These are phyloP conservation scores for Moxostoma hubbsi DNA, from an alignment of 2,797 vertebrate species.

Conservation along the genomic window DNA sequence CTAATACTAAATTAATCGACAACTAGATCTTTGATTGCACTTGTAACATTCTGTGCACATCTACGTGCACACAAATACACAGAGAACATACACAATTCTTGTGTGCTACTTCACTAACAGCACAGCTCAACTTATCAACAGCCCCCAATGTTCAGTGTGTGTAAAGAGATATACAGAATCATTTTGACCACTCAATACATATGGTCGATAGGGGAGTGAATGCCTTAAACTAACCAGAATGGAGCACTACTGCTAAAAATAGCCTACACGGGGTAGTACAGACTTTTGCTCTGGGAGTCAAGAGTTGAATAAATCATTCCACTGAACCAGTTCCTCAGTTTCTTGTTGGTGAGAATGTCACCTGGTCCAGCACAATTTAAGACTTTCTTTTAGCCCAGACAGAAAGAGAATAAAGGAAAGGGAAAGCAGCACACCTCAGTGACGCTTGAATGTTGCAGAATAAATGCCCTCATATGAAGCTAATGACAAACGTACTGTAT, in stretches of 20 bases:
- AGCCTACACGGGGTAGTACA: slow-evolving; percentile 57
- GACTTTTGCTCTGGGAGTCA: slow-evolving; percentile 58
- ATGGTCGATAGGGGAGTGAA: slow-evolving; percentile 15
- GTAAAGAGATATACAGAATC: too few relatives aligned
- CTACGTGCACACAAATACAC: too few relatives aligned
- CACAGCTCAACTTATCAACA: slow-evolving; percentile 8
- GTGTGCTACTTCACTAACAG: too few relatives aligned
- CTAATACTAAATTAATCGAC: too few relatives aligned
- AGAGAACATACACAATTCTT: too few relatives aligned
- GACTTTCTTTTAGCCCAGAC: slow-evolving; percentile 68
- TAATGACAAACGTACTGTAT: not conserved
- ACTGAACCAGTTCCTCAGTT: slow-evolving; percentile 59
- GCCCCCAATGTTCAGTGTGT: slow-evolving; percentile 25
- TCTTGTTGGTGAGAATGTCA: slow-evolving; percentile 57
- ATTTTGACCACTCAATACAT: slow-evolving; percentile 27
- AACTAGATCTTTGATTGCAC: too few relatives aligned
- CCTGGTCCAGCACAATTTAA: slow-evolving; percentile 67
- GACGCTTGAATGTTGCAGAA: slow-evolving; percentile 35
- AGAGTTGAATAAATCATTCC: slow-evolving; percentile 68
- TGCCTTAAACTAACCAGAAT: slow-evolving; percentile 24
- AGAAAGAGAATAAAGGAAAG: slow-evolving; percentile 64
- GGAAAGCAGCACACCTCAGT: slow-evolving; percentile 42
- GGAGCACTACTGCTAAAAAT: slow-evolving; percentile 48
- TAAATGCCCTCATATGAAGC: slow-evolving; percentile 4
- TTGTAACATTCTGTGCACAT: too few relatives aligned